These are phyloP conservation scores for Cuculus canorus DNA, from an alignment of 2,797 vertebrate genomes.

Conservation along the genomic window DNA sequence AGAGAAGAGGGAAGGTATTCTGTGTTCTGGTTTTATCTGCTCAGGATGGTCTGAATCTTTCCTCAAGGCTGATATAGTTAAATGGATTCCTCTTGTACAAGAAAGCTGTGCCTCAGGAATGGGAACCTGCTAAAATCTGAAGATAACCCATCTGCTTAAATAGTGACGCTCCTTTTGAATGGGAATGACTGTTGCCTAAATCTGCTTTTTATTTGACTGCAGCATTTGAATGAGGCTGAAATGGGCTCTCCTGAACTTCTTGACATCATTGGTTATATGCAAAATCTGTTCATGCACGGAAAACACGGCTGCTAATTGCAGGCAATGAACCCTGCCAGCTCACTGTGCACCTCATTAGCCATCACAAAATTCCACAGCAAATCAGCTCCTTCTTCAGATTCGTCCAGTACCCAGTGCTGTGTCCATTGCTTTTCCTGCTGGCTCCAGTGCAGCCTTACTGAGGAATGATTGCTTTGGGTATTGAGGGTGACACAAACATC, in stretches of 20 bases:
- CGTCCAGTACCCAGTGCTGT: conserved; percentile 24
- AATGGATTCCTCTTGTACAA: neutral
- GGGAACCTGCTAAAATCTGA: neutral
- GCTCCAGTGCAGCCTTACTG: neutral
- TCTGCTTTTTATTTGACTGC: neutral
- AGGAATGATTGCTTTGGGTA: conserved; percentile 60
- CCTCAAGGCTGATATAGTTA: neutral
- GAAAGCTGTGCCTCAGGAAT: neutral
- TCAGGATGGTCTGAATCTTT: neutral
- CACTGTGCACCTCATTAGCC: conserved; percentile 53
- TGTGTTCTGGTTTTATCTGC: neutral
- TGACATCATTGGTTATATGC: neutral
- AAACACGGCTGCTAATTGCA: conserved; percentile 48
- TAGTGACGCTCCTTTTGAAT: neutral
- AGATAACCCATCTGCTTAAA: neutral
- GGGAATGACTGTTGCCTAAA: neutral
- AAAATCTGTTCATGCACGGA: conserved; percentile 41
- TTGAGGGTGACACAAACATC: conserved; percentile 23
- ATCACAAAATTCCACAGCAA: conserved; percentile 39
- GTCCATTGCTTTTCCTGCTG: conserved; percentile 4
- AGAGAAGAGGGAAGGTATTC: neutral
- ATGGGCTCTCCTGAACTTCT: neutral
- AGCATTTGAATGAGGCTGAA: conserved; percentile 11
- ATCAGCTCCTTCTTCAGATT: conserved; percentile 42
- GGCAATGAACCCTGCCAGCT: conserved; percentile 40